A percentile compares a stretch with the other conserved stretches of the same genome.
Conservation (phyloP, 1,140 invertebrate genomes). For the Tetragonula clypearis region DNA sequence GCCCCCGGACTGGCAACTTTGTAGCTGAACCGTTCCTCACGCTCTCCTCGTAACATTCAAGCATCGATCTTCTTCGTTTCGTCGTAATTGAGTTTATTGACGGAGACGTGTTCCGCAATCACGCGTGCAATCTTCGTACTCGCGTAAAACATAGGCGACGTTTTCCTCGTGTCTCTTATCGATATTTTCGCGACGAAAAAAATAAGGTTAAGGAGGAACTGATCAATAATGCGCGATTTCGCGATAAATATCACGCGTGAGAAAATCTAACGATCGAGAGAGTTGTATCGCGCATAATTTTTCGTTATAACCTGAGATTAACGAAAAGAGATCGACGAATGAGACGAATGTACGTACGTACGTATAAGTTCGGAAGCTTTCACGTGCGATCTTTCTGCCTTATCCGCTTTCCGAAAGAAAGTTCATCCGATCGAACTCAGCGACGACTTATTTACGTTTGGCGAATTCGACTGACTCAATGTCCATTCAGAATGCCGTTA, state of each 20-base stretch:
- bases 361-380: not conserved
- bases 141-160: not conserved
- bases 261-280: conserved; percentile 8
- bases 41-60: not conserved
- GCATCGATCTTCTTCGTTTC: not conserved
- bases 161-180: not conserved
- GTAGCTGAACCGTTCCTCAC: not conserved
- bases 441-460: not conserved
- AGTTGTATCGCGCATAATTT: not conserved
- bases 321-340: not conserved
- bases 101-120: not conserved
- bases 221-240: conserved; percentile 22
- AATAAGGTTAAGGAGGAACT: too few species aligned
- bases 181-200: not conserved
- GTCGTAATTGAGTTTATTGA: not conserved
- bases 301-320: conserved; percentile 1
- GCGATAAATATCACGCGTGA: conserved; percentile 8
- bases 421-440: not conserved
- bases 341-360: not conserved
- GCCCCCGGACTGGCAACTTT: not conserved
- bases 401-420: too few species aligned
- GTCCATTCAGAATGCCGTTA: not conserved
- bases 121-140: not conserved
- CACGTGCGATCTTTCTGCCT: not conserved
- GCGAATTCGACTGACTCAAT: not conserved